These are phyloP conservation scores for Karalla daura DNA, from an alignment of 2,797 vertebrate genomes.

Conservation along the genomic window DNA sequence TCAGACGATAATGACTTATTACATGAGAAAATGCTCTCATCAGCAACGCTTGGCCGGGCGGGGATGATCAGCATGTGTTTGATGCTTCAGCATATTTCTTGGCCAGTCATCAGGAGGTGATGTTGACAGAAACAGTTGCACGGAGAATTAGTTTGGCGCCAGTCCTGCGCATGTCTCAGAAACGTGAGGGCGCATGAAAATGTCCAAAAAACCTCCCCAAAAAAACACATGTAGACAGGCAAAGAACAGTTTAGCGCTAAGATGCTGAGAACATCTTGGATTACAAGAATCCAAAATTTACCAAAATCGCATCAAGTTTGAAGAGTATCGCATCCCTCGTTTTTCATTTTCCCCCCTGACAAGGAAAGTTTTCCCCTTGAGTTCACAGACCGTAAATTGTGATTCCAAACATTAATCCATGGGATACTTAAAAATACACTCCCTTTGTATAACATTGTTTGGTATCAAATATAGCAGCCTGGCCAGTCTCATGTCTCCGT, in stretches of 20 bases:
- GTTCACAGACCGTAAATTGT: not conserved
- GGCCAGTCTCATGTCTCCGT: too few species aligned
- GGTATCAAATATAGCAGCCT: too few species aligned
- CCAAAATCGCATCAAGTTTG: not conserved
- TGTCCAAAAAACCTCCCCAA: slow-evolving; percentile 33
- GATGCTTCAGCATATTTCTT: slow-evolving; percentile 49
- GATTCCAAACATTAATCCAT: not conserved
- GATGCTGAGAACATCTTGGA: slow-evolving; percentile 55
- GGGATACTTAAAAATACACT: not conserved
- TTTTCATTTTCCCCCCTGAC: not conserved
- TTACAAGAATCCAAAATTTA: slow-evolving; percentile 39
- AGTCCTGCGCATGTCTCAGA: slow-evolving; percentile 33
- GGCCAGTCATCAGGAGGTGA: slow-evolving; percentile 48
- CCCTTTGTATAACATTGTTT: not conserved
- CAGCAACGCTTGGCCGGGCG: not conserved
- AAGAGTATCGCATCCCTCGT: not conserved
- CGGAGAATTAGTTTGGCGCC: slow-evolving; percentile 61
- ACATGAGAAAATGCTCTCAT: slow-evolving; percentile 9
- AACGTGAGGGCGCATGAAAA: slow-evolving; percentile 41
- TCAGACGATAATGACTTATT: not conserved
- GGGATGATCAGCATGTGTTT: slow-evolving; percentile 18
- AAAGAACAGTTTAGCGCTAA: slow-evolving; percentile 30
- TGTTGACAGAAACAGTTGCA: slow-evolving; percentile 53
- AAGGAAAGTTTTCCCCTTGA: not conserved
- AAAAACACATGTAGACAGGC: slow-evolving; percentile 25